Conservation (phyloP, 2,113 vertebrate species). For the Thalassoma bifasciatum region DNA sequence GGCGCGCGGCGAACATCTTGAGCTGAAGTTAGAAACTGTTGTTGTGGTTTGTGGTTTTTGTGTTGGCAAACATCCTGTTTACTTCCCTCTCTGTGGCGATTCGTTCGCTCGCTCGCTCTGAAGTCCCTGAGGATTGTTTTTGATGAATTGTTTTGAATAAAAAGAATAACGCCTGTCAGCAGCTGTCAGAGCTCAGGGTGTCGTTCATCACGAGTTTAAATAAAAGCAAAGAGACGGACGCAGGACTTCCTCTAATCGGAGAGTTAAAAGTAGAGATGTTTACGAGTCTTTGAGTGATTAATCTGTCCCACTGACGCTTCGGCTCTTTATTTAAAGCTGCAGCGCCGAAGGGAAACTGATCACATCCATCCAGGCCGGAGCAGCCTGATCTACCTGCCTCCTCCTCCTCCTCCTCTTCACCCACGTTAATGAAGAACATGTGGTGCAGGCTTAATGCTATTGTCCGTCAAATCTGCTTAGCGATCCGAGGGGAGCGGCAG, state of each 20-base stretch:
- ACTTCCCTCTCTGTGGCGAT: neutral
- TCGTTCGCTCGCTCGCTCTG: neutral
- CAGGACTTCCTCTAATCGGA: neutral
- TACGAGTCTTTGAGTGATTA: neutral
- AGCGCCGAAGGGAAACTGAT: neutral
- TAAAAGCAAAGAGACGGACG: neutral
- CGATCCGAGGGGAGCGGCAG: slow-evolving; percentile 39
- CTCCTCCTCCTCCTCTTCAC: neutral
- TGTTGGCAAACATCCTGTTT: neutral
- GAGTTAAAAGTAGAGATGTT: neutral
- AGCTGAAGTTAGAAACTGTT: neutral
- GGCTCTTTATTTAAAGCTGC: neutral
- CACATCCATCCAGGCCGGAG: neutral
- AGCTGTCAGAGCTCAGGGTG: neutral
- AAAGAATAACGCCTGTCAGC: neutral
- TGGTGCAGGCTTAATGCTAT: slow-evolving; percentile 67
- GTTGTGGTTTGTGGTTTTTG: neutral
- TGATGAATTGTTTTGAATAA: neutral
- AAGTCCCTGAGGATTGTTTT: neutral
- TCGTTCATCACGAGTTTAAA: neutral
- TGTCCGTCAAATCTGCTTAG: slow-evolving; percentile 79
- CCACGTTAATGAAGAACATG: slow-evolving; percentile 67
- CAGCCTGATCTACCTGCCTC: slow-evolving; percentile 15
- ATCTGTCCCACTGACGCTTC: neutral
- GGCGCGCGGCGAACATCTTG: neutral